Evolutionary conservation across 2,797 vertebrate genomes (phyloP).

Genomic region (Odontamblyopus rebecca): DNA sequence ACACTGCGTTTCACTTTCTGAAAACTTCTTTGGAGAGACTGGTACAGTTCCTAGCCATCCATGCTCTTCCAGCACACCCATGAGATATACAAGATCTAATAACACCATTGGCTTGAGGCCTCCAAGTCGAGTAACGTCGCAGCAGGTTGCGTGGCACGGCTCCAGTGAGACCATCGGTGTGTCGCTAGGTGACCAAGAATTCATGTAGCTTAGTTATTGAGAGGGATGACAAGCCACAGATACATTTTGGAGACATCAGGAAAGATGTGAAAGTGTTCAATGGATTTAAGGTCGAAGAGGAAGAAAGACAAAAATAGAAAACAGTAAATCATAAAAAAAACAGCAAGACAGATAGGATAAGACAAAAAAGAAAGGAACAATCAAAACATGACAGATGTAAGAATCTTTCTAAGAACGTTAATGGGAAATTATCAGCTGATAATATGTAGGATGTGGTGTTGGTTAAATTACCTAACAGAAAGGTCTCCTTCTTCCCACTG

Average conservation of each 20-base stretch:
- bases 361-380: constrained; percentile 48
- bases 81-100: constrained; percentile 81
- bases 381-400: constrained; percentile 52
- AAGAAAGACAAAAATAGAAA: constrained; percentile 63
- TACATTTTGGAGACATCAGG: constrained; percentile 65
- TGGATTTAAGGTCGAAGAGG: constrained; percentile 60
- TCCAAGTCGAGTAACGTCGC: constrained; percentile 71
- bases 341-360: constrained; percentile 58
- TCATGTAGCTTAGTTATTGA: constrained; percentile 83
- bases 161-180: constrained; percentile 79
- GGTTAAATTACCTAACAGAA: constrained; percentile 76
- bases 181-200: constrained; percentile 89
- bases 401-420: constrained; percentile 50
- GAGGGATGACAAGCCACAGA: constrained; percentile 67
- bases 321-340: constrained; percentile 54
- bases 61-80: constrained; percentile 79
- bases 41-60: constrained; percentile 51
- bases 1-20: constrained; percentile 57
- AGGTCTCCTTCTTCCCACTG: constrained; percentile 84
- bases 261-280: constrained; percentile 63
- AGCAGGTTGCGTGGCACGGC: constrained; percentile 72
- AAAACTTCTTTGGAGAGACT: constrained; percentile 40
- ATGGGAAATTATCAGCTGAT: constrained; percentile 37
- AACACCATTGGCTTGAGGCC: constrained; percentile 77
- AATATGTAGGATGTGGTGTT: background rate